These are phyloP conservation scores for Camelus bactrianus DNA, from an alignment of 2,113 vertebrate species.

Conservation along the genomic window DNA sequence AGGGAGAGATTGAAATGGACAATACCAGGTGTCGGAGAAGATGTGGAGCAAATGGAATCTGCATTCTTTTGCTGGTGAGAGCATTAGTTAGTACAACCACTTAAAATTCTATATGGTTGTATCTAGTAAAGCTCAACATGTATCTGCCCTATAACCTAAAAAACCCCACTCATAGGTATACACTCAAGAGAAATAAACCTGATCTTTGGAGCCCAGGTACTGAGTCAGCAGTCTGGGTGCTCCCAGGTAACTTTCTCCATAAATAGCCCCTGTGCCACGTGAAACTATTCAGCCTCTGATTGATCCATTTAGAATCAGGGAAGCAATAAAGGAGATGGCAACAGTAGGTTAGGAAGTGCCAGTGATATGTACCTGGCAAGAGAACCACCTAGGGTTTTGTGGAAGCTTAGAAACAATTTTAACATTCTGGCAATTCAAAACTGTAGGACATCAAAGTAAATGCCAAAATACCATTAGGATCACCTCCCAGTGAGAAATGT, in stretches of 20 bases:
- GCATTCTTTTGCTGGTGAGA: background rate
- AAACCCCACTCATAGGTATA: background rate
- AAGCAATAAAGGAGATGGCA: background rate
- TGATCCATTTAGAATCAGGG: background rate
- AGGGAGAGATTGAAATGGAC: background rate
- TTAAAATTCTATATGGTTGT: background rate
- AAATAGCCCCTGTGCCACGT: background rate
- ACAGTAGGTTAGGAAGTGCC: background rate
- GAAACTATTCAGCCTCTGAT: background rate
- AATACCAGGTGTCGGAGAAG: background rate
- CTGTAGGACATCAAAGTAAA: background rate
- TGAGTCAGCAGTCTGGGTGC: background rate
- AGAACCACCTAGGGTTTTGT: background rate
- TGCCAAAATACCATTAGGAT: background rate
- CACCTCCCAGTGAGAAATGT: background rate
- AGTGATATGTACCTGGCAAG: background rate
- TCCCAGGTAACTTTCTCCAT: background rate
- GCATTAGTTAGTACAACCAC: background rate
- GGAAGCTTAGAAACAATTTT: background rate
- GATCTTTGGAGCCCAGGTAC: background rate
- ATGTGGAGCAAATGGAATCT: background rate
- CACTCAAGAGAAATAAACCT: background rate
- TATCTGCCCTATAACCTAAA: background rate
- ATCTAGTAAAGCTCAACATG: background rate
- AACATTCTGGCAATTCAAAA: background rate